phyloP scores from a whole-genome alignment of 1,140 invertebrate genomes.

The Drosophila truncata region DNA sequence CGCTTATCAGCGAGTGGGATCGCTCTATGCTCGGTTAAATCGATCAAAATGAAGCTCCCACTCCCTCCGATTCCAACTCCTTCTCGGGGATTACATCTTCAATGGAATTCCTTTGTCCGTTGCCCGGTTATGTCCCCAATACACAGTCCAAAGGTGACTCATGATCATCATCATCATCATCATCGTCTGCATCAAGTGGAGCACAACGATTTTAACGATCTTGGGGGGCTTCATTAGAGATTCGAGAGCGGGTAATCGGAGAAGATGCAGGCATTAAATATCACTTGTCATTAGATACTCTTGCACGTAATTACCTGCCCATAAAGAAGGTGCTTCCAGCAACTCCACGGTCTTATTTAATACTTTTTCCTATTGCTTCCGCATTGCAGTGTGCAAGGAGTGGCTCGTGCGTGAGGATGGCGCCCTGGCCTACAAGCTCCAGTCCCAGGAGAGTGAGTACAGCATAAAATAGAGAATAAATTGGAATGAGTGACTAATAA shows the following conservation, averaged over 20 bases:
- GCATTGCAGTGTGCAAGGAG: constrained; percentile 92
- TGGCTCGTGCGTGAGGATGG: constrained; percentile 97
- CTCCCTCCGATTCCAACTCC: constrained; percentile 14
- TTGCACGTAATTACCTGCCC: constrained; percentile 37
- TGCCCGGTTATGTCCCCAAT: constrained; percentile 32
- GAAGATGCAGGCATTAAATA: constrained; percentile 54
- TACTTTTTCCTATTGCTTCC: constrained; percentile 40
- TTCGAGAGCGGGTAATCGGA: constrained; percentile 58
- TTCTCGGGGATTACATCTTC: constrained; percentile 61
- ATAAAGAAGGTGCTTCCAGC: constrained; percentile 39
- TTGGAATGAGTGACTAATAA: neutral
- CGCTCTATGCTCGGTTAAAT: constrained; percentile 51
- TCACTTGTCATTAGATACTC: constrained; percentile 63
- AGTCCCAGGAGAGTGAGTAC: constrained; percentile 95
- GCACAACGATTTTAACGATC: constrained; percentile 42
- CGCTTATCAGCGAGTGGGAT: constrained; percentile 70
- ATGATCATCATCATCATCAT: constrained; percentile 39
- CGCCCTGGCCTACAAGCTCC: constrained; percentile 94
- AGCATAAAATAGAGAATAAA: neutral
- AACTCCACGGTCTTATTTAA: neutral
- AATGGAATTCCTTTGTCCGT: constrained; percentile 77
- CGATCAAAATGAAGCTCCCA: constrained; percentile 56
- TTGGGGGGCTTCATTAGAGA: constrained; percentile 71
- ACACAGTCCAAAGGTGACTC: constrained; percentile 56
- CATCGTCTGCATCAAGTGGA: constrained; percentile 41